Conservation (phyloP, 2,113 vertebrate species). For the Brachyistius frenatus region DNA sequence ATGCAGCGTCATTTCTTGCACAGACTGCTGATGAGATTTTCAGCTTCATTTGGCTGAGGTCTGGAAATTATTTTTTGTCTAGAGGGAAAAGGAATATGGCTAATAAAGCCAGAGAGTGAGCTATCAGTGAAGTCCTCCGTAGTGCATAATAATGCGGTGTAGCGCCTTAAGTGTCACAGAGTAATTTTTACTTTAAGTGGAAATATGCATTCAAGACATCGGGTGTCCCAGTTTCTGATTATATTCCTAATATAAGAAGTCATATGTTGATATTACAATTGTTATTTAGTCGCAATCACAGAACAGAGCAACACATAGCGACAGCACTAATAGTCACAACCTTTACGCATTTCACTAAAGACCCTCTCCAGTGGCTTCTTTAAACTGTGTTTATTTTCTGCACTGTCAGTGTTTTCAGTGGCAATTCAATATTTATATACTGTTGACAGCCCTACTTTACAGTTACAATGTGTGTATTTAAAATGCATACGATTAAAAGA, state of each 20-base stretch:
- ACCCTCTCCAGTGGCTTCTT: neutral
- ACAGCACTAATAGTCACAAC: neutral
- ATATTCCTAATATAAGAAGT: neutral
- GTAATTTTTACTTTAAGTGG: slow-evolving; percentile 28
- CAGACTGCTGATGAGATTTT: slow-evolving; percentile 59
- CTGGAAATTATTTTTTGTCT: slow-evolving; percentile 48
- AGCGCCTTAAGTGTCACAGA: slow-evolving; percentile 29
- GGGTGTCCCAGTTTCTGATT: neutral
- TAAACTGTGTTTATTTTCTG: neutral
- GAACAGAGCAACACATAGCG: neutral
- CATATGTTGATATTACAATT: neutral
- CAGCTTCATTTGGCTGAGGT: slow-evolving; percentile 60
- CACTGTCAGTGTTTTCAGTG: too few species aligned
- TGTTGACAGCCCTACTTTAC: neutral
- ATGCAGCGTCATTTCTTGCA: slow-evolving; percentile 50
- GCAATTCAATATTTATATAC: too few species aligned
- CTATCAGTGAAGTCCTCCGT: slow-evolving; percentile 47
- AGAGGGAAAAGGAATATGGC: slow-evolving; percentile 33
- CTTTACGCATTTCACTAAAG: too few species aligned
- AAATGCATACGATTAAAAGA: too few species aligned
- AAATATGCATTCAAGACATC: neutral
- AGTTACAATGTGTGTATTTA: too few species aligned
- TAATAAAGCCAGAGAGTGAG: slow-evolving; percentile 59
- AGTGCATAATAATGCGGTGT: slow-evolving; percentile 40
- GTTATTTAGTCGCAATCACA: neutral